Evolutionary conservation across 2,888 invertebrate species (phyloP).

Genomic region (Tridacna gigas): DNA sequence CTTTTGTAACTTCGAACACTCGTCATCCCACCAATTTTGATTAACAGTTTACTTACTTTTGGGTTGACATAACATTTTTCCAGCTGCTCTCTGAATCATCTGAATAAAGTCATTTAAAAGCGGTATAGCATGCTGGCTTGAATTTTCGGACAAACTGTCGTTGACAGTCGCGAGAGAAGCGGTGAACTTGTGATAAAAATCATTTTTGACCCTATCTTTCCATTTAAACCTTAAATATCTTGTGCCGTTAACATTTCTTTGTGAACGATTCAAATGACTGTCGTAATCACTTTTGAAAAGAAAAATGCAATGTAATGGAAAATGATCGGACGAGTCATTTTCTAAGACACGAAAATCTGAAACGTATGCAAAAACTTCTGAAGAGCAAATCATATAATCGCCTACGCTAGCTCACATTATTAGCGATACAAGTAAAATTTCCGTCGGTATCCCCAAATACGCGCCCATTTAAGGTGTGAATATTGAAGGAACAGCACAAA

Average conservation of each 20-base stretch:
- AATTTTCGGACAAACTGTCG: neutral
- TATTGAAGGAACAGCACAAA: constrained; percentile 12
- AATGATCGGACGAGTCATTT: neutral
- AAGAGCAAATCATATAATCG: neutral
- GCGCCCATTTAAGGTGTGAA: constrained; percentile 9
- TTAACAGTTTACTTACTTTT: neutral
- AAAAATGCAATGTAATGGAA: neutral
- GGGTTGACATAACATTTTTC: neutral
- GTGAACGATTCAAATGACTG: neutral
- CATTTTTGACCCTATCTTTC: neutral
- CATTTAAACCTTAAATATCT: neutral
- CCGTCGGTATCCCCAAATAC: constrained; percentile 19
- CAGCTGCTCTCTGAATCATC: neutral
- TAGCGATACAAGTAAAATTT: constrained; percentile 18
- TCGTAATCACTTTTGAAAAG: neutral
- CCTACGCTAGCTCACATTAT: neutral
- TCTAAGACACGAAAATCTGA: neutral
- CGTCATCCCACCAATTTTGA: constrained; percentile 9
- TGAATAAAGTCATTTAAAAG: neutral
- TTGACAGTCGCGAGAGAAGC: neutral
- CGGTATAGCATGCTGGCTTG: neutral
- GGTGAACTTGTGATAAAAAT: neutral
- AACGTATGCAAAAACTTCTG: neutral
- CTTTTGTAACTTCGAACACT: neutral
- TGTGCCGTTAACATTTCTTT: neutral